Percentiles rank a stretch among this genome's conserved stretches.
Evolutionary conservation across 2,113 vertebrate genomes (phyloP).

Genomic region (Notarius quadriscutis): DNA sequence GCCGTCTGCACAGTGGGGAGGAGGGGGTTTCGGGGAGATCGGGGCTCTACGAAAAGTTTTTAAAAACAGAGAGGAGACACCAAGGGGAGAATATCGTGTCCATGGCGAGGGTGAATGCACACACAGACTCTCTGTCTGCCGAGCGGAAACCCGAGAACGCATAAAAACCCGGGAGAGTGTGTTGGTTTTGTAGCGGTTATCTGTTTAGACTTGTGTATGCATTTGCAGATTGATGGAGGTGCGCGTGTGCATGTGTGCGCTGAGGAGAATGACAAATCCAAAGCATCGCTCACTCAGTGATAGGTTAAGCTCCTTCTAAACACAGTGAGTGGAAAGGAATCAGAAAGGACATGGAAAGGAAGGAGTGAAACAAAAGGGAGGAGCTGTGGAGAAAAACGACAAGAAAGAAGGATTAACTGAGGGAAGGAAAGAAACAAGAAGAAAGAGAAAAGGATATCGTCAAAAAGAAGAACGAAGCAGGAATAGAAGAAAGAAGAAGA

Average conservation of each 20-base stretch:
- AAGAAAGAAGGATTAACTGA: neutral
- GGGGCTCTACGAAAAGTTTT: constrained; percentile 52
- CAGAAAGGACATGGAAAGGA: constrained; percentile 2
- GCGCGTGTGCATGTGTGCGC: constrained; percentile 13
- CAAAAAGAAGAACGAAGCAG: neutral
- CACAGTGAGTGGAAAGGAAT: neutral
- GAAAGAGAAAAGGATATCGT: neutral
- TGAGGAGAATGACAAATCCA: constrained; percentile 44
- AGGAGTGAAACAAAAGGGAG: constrained; percentile 1
- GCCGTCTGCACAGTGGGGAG: constrained; percentile 79
- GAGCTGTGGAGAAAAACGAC: neutral
- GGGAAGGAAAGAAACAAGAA: neutral
- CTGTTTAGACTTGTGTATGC: constrained; percentile 53
- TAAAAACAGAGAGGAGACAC: constrained; percentile 49
- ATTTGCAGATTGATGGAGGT: constrained; percentile 34
- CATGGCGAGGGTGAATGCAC: constrained; percentile 10
- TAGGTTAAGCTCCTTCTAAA: constrained; percentile 30
- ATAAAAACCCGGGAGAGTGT: constrained; percentile 62
- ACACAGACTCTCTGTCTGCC: constrained; percentile 38
- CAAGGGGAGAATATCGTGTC: constrained; percentile 16
- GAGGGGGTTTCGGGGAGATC: constrained; percentile 66
- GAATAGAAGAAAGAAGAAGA: too few relatives aligned
- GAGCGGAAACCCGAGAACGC: constrained; percentile 66
- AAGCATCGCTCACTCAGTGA: constrained; percentile 38
- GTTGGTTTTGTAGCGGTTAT: constrained; percentile 70